Conservation (phyloP, 2,888 invertebrate genomes). For the Anthophora plumipes region DNA sequence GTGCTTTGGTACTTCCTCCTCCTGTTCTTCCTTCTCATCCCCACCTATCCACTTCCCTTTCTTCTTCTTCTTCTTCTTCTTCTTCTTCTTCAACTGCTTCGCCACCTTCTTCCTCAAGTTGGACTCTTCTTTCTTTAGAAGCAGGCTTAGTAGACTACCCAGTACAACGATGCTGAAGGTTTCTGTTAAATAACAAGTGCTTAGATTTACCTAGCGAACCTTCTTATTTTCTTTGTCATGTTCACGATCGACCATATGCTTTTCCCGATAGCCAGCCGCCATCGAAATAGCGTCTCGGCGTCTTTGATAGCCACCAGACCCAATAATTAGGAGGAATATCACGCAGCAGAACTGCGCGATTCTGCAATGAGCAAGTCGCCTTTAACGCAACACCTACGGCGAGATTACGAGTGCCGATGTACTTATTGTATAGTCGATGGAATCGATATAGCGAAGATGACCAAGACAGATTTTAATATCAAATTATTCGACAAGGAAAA, state of each 20-base stretch:
- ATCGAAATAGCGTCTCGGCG: constrained; percentile 21
- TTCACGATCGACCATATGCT: constrained; percentile 37
- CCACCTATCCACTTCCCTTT: constrained; percentile 6
- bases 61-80: background rate
- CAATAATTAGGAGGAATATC: constrained; percentile 72
- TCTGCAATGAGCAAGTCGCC: constrained; percentile 39
- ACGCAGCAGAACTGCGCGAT: constrained; percentile 42
- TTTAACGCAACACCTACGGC: constrained; percentile 39
- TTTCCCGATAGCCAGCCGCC: constrained; percentile 38
- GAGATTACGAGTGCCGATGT: constrained; percentile 19
- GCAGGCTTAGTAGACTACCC: constrained; percentile 49
- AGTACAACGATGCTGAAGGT: constrained; percentile 38
- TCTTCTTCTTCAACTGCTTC: constrained; percentile 30
- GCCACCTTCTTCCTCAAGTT: constrained; percentile 40
- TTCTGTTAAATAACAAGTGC: constrained; percentile 77
- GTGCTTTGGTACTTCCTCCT: constrained; percentile 55
- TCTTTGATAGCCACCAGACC: constrained; percentile 51
- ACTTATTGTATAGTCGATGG: background rate
- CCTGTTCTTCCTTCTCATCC: constrained; percentile 24
- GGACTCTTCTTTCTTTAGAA: constrained; percentile 30
- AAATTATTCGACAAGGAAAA: too few relatives aligned
- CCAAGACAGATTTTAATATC: too few relatives aligned
- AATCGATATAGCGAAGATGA: too few relatives aligned
- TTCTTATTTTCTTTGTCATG: constrained; percentile 50
- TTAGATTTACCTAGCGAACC: constrained; percentile 74